phyloP scores from a whole-genome alignment of 2,888 invertebrate genomes.

The Dromius quadrimaculatus region DNA sequence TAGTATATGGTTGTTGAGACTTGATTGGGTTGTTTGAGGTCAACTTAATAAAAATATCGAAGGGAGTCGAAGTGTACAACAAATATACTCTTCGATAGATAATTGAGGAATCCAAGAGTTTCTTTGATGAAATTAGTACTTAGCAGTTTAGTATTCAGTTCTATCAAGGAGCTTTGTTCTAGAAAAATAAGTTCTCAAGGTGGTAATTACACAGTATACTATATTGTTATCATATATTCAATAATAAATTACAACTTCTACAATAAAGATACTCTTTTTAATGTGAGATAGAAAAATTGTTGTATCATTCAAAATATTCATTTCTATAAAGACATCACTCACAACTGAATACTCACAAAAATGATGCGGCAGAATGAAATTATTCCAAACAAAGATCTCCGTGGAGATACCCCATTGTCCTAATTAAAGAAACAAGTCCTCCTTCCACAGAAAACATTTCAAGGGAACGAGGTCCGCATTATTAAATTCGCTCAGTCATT shows the following conservation, averaged over 20 bases:
- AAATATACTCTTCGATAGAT: no score
- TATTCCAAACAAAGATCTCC: not conserved
- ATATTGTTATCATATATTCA: not conserved
- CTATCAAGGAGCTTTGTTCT: no score
- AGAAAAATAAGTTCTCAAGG: no score
- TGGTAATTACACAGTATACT: not conserved
- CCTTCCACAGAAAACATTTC: not conserved
- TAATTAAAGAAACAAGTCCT: conserved; percentile 21
- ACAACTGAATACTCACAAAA: not conserved
- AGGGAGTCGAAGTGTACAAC: no score
- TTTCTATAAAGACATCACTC: not conserved
- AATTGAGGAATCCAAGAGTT: no score
- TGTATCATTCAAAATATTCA: no score
- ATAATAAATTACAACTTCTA: not conserved
- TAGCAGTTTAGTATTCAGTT: no score
- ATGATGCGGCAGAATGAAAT: conserved; percentile 2
- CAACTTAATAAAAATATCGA: no score
- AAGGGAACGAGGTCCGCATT: not conserved
- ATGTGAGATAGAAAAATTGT: no score
- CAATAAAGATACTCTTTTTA: not conserved
- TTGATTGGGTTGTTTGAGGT: no score
- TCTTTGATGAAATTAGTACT: no score
- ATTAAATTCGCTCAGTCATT: conserved; percentile 28
- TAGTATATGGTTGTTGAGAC: no score
- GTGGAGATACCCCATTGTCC: not conserved